Evolutionary conservation across 2,888 invertebrate species (phyloP).

Genomic region (Keiferia lycopersicella): DNA sequence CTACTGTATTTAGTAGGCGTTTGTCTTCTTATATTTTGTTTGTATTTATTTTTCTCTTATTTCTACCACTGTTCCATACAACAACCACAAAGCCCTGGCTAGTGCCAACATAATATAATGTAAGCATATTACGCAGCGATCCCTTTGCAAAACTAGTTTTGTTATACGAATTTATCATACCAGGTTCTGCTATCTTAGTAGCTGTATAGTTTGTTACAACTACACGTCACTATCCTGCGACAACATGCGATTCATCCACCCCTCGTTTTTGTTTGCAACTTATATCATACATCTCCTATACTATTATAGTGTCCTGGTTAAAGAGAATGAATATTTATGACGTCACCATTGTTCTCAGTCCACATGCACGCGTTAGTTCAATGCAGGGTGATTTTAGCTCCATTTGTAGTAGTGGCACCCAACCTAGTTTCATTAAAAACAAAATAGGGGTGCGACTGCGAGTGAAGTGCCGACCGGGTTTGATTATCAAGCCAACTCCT

Average conservation of each 20-base stretch:
- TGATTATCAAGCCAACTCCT: slow-evolving; percentile 30
- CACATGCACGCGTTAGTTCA: slow-evolving; percentile 7
- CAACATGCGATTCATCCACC: not conserved
- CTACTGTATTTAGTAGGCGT: not conserved
- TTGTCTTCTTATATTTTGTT: slow-evolving; percentile 8
- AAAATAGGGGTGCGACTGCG: slow-evolving; percentile 20
- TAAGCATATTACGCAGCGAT: too few species aligned
- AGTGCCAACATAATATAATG: too few species aligned
- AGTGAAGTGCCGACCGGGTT: slow-evolving; percentile 26
- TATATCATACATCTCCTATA: slow-evolving; percentile 10
- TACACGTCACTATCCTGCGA: slow-evolving; percentile 10
- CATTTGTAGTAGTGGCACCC: slow-evolving; percentile 4
- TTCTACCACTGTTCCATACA: not conserved
- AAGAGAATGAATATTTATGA: slow-evolving; percentile 30
- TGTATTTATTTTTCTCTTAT: not conserved
- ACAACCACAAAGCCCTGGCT: not conserved
- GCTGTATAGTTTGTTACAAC: not conserved
- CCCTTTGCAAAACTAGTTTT: not conserved
- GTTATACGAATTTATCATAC: not conserved
- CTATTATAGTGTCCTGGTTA: slow-evolving; percentile 23
- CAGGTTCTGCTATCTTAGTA: slow-evolving; percentile 6
- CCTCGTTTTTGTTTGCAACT: slow-evolving; percentile 6
- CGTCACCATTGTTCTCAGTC: slow-evolving; percentile 24
- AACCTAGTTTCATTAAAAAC: slow-evolving; percentile 13
- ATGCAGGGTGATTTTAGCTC: slow-evolving; percentile 12